Base-by-base conservation (phyloP, 2,888 invertebrate genomes). In the Amitus sp. region DNA sequence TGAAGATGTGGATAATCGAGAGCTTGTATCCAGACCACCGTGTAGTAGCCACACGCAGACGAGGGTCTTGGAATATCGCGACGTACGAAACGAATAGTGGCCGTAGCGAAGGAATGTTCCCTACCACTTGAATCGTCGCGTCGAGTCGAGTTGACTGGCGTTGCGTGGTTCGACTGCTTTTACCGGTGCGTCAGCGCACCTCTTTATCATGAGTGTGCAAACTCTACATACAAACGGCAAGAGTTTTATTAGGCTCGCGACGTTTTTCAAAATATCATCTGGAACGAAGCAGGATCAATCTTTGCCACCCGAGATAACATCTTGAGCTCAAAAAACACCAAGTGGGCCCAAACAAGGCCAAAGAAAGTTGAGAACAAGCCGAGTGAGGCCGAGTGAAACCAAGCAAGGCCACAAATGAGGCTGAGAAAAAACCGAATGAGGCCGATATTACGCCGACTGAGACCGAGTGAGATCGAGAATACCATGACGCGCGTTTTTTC, bases 51-150 rank as follows among this genome's bases (percentile, higher is more conserved):
- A 69, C 73, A 73, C 78, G 68, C 80, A 79, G 80, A 71, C 78
- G 80, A 80, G 80, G 80, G 80, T 79, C 80, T 80, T 80, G 80
- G 80, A 79, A 80, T 80, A 81, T 80, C 80, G 78, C 80, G 79
- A 80, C 80, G 78, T 80, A 80, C 75, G 80, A 79, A 80, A 79
- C 80, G 81, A 81, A 80, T 81, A 81, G 80, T 79, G 80, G 79
- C 76, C 76, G 77, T 78, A 78, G 76, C 75, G 67, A 75, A 79
- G 80, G 79, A 80, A 80, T 80, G 79, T 78, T 79, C 75, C 74
- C 79, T 78, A 78, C 79, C 79, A 79, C 79, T 79, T 75, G 79
- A 79, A 77, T 76, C 77, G 74, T 79, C 74, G 76, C 77, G 74
- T 79, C 74, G 76, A 78, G 75, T 76, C 68, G 75, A 78, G 72